Conservation (phyloP, 1,140 invertebrate genomes). For the Wasmannia auropunctata region DNA sequence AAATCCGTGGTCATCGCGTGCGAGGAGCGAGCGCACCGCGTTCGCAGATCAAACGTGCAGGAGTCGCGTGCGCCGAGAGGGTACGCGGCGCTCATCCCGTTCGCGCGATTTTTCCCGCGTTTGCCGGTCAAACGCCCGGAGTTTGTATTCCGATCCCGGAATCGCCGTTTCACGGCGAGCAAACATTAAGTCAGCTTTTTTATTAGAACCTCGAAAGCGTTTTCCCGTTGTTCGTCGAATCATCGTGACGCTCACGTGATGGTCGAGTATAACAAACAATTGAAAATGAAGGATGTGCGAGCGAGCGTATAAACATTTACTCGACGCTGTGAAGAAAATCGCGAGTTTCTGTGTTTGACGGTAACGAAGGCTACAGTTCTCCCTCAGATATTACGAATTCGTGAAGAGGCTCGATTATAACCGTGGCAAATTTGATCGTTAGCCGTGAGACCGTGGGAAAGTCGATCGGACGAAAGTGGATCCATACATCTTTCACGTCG, state of each 20-base stretch:
- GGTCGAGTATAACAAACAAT: background rate
- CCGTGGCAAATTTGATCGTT: background rate
- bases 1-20: constrained; percentile 5
- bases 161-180: background rate
- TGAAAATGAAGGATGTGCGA: background rate
- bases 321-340: background rate
- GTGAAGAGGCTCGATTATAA: background rate
- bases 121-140: background rate
- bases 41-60: background rate
- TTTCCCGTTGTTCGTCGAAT: background rate
- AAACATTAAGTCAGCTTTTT: background rate
- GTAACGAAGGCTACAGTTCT: background rate
- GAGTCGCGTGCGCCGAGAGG: background rate
- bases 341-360: background rate
- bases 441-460: background rate
- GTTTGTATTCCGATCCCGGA: background rate
- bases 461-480: background rate
- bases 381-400: background rate
- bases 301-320: background rate
- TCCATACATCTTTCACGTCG: background rate
- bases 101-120: too few species aligned
- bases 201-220: background rate
- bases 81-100: too few species aligned
- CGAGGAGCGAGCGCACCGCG: background rate
- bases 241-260: background rate